Conservation (phyloP, 2,113 vertebrate genomes). For the Paradoxurus hermaphroditus region DNA sequence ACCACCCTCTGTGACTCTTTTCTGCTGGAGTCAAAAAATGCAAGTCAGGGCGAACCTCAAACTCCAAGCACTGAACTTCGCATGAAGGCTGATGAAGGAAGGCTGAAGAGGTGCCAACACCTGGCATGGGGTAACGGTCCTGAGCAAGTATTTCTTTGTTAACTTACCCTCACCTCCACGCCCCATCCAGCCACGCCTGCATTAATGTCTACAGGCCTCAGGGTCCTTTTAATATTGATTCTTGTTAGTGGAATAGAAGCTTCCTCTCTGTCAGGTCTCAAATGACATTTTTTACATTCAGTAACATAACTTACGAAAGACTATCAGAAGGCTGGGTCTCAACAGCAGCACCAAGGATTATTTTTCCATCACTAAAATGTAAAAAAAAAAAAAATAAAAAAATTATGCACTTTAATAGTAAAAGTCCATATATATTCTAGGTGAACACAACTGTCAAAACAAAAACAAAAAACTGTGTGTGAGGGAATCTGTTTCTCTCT, state of each 20-base stretch:
- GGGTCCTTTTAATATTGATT: neutral
- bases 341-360: conserved; percentile 51
- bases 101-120: neutral
- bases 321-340: conserved; percentile 77
- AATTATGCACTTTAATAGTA: neutral
- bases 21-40: neutral
- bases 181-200: neutral
- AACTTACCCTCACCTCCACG: neutral
- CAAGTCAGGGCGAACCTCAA: neutral
- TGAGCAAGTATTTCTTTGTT: neutral
- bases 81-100: neutral
- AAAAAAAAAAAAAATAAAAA: neutral
- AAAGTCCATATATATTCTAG: neutral
- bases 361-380: conserved; percentile 81
- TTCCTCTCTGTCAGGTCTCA: neutral
- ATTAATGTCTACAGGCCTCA: neutral
- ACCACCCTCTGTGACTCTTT: neutral
- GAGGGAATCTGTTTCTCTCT: neutral
- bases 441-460: neutral
- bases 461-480: neutral
- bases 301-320: conserved; percentile 83
- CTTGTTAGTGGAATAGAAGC: neutral
- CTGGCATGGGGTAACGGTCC: neutral
- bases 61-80: neutral
- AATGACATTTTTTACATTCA: neutral